phyloP scores from a whole-genome alignment of 2,888 invertebrate species.

The Lepidochitona cinerea region DNA sequence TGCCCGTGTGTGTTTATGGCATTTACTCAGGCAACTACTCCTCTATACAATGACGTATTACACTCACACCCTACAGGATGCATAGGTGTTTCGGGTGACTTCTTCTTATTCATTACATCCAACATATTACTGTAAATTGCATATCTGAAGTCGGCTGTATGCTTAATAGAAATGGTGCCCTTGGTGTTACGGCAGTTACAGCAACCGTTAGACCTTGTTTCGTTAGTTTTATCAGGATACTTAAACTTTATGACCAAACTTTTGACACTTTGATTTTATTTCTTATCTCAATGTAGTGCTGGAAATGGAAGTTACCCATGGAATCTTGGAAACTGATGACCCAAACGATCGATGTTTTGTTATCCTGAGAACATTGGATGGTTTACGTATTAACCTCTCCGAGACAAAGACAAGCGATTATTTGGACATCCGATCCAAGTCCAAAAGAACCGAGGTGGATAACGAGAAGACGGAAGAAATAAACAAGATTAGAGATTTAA shows the following conservation, averaged over 20 bases:
- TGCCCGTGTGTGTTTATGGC: too few species aligned
- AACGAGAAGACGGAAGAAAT: constrained; percentile 20
- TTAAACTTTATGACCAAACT: background rate
- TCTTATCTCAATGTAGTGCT: constrained; percentile 39
- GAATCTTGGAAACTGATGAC: constrained; percentile 35
- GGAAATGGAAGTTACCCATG: constrained; percentile 49
- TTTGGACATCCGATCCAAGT: constrained; percentile 39
- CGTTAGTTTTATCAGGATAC: background rate
- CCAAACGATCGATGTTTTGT: constrained; percentile 41
- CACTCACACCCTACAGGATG: too few species aligned
- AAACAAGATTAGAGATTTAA: constrained; percentile 29
- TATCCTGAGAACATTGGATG: constrained; percentile 46
- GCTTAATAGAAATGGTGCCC: too few species aligned
- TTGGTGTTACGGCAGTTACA: too few species aligned
- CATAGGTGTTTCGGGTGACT: too few species aligned
- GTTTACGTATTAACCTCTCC: constrained; percentile 36
- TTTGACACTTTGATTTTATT: background rate
- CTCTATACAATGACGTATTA: too few species aligned
- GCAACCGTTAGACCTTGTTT: background rate
- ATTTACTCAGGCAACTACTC: too few species aligned
- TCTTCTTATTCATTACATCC: too few species aligned
- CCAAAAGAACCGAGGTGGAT: constrained; percentile 26
- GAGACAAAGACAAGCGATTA: constrained; percentile 47
- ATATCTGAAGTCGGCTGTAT: too few species aligned
- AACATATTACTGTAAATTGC: too few species aligned